A percentile compares a stretch with the other conserved stretches of the same genome.
These are phyloP conservation scores for Sipha flava DNA, from an alignment of 1,140 invertebrate species.

Conservation along the genomic window DNA sequence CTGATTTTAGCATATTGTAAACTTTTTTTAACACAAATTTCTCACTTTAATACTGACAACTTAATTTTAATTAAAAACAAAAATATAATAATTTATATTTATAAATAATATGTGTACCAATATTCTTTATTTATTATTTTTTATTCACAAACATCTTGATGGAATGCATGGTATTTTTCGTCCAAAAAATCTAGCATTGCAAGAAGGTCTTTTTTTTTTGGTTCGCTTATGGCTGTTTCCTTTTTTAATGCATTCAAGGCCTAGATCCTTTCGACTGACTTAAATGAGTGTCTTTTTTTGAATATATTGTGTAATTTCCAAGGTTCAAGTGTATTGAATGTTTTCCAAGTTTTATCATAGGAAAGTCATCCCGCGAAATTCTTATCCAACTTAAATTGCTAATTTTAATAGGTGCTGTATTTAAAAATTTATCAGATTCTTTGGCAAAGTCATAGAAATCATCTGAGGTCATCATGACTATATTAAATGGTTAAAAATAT, in stretches of 20 bases:
- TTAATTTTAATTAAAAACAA: too few relatives aligned
- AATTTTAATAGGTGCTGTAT: not conserved
- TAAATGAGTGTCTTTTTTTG: not conserved
- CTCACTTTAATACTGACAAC: too few relatives aligned
- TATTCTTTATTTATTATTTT: too few relatives aligned
- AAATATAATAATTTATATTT: too few relatives aligned
- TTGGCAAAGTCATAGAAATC: not conserved
- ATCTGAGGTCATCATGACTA: not conserved
- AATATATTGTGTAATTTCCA: not conserved
- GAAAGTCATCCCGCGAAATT: not conserved
- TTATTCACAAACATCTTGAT: too few relatives aligned
- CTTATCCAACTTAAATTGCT: not conserved
- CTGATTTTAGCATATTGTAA: too few relatives aligned
- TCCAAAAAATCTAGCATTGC: not conserved
- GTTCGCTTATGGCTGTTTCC: not conserved
- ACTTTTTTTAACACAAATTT: too few relatives aligned
- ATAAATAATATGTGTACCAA: too few relatives aligned
- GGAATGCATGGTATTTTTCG: not conserved
- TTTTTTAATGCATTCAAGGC: not conserved
- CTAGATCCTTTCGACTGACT: not conserved
- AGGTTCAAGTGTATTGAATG: not conserved
- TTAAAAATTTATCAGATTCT: not conserved
- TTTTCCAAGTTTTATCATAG: not conserved
- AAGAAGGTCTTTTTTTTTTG: not conserved
- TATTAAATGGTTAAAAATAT: not conserved